These are phyloP conservation scores for Mycalesis mineus DNA, from an alignment of 2,888 invertebrate species.

Conservation along the genomic window DNA sequence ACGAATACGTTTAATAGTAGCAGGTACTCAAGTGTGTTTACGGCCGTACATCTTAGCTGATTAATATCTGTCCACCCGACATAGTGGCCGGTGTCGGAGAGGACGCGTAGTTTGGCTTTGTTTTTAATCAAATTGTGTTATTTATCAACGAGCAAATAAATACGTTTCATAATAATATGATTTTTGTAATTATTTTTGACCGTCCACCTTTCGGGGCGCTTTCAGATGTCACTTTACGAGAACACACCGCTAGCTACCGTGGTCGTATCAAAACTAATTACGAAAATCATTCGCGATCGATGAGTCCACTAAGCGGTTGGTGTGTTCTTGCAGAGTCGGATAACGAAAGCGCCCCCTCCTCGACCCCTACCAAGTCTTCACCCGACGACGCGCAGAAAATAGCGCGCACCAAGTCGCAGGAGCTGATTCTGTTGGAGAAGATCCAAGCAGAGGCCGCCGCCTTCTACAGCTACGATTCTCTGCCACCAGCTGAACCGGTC, in stretches of 20 bases:
- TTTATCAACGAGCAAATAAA: slow-evolving; percentile 76
- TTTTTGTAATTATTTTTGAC: slow-evolving; percentile 78
- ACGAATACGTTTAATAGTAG: slow-evolving; percentile 59
- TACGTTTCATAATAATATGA: slow-evolving; percentile 75
- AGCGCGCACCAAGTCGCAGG: slow-evolving; percentile 80
- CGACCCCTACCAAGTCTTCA: slow-evolving; percentile 75
- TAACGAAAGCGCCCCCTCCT: slow-evolving; percentile 83
- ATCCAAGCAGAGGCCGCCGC: slow-evolving; percentile 85
- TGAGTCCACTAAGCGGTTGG: slow-evolving; percentile 54
- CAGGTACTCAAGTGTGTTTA: slow-evolving; percentile 54
- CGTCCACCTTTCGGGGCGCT: slow-evolving; percentile 55
- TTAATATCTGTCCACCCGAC: slow-evolving; percentile 55
- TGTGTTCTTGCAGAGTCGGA: slow-evolving; percentile 89
- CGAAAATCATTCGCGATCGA: slow-evolving; percentile 59
- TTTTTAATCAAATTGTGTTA: slow-evolving; percentile 74
- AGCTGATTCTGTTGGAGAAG: slow-evolving; percentile 82
- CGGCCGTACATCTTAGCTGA: slow-evolving; percentile 64
- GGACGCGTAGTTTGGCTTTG: slow-evolving; percentile 68
- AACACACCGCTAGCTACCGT: slow-evolving; percentile 61
- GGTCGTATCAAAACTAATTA: slow-evolving; percentile 73
- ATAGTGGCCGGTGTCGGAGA: slow-evolving; percentile 61
- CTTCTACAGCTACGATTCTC: slow-evolving; percentile 81
- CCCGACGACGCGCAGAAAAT: slow-evolving; percentile 48
- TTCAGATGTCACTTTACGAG: slow-evolving; percentile 57
- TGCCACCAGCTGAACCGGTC: slow-evolving; percentile 28